phyloP scores from a whole-genome alignment of 2,888 invertebrate species.

The Vanessa cardui region DNA sequence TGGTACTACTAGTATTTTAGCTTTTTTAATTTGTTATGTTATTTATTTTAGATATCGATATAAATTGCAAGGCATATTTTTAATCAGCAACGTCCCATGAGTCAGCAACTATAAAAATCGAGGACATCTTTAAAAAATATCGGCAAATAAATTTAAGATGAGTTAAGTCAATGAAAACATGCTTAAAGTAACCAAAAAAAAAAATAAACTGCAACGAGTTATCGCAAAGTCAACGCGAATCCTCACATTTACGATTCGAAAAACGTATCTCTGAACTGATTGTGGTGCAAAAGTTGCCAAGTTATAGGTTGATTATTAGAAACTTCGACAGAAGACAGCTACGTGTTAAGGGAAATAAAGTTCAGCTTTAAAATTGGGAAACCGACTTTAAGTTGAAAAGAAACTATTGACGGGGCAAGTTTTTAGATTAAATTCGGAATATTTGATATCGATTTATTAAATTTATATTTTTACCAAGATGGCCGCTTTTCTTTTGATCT shows the following conservation, averaged over 20 bases:
- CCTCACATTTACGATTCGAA: conserved; percentile 25
- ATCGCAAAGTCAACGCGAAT: background rate
- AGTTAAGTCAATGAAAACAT: background rate
- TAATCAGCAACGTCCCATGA: no score
- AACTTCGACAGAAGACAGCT: conserved; percentile 26
- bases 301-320: conserved; percentile 29
- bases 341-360: conserved; percentile 29
- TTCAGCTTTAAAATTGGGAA: conserved; percentile 25
- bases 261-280: conserved; percentile 31
- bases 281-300: conserved; percentile 27
- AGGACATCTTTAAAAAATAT: no score
- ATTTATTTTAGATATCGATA: no score
- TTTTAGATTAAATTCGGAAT: conserved; percentile 18
- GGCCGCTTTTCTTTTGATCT: no score
- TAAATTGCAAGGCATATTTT: no score
- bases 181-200: background rate
- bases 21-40: no score
- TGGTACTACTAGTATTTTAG: no score
- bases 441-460: background rate
- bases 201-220: conserved; percentile 3
- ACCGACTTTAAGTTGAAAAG: conserved; percentile 26
- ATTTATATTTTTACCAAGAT: no score
- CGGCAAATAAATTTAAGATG: background rate
- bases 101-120: no score
- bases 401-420: conserved; percentile 22